Base-by-base conservation (phyloP, 2,797 vertebrate genomes). In the Lates japonicus region DNA sequence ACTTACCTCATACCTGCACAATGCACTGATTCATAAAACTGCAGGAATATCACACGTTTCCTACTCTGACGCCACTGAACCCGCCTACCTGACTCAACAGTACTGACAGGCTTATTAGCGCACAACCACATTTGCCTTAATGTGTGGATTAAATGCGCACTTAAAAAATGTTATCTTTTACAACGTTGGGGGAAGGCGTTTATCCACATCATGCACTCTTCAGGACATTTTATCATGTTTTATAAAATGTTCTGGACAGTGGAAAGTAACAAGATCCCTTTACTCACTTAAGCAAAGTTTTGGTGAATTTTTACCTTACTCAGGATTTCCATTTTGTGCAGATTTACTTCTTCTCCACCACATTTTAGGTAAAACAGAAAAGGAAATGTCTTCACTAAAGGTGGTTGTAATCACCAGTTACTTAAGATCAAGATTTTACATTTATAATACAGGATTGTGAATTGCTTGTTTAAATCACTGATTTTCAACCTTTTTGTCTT, bases 1-100 rank as follows among this genome's bases (percentile, higher is more conserved):
- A 91, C 88, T 90, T 82, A 93, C 92, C 91, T 88, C 87, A 88
- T 88, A 7, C 2, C 72, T 14, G 60, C 16, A 78, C 76, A 82
- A 44, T 25, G 20, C 2, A 51, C 2, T 19, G 35, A 60, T 52
- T 76, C 57, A 70, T 35, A 1, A n/a, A 17, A 5, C 2, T 22
- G 3, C 0, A 33, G 4, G 4, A 25, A 59, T 5, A 22, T 58
- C 25, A 13, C 22, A 3, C 39, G 16, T 37, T 20, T 75, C 39
- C 57, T 22, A 19, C 1, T 3, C 33, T 10, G 19, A 1, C 31
- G 51, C 14, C 33, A 0, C 5, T 10, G 51, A 10, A 2, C 8
- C 42, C 72, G 44, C 77, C 77, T 35, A 51, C 14, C 3, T 7
- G 7, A 44, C 29, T 19, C 1, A 80, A 44, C 74, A 0, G 80